Evolutionary conservation across 2,888 invertebrate genomes (phyloP), one percentile per base, ranked within the genome.

Genomic region (Sinelater perroti): DNA sequence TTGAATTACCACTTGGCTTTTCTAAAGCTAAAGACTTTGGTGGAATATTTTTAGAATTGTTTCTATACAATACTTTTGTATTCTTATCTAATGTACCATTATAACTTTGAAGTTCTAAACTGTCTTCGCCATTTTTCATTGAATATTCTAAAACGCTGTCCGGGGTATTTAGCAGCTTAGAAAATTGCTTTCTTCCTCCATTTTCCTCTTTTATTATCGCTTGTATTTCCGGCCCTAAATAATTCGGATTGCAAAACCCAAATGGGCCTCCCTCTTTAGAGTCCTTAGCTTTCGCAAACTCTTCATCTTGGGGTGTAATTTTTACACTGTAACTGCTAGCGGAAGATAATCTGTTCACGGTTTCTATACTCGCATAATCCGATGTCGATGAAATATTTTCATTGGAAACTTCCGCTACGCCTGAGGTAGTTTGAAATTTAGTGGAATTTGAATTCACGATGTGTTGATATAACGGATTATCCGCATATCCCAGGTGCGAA

Each of bases 201-300:
- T 47, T 58, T 35, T 66, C 66, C 5, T 69, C 67, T 3, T 58
- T 60, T 11, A 74, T 64, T 20, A 73, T 61, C 1, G 74, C 72
- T 61, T 80, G 78, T 33, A 85, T 82, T 64, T 88, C 88, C 3
- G 88, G 83, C 0, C 88, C 88, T 64, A 89, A 75, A 71, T 90
- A 90, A 74, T 90, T 89, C 2, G 90, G 90, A 75, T 90, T 90
- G 70, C 87, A 87, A 75, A 90, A 90, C 1, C 89, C 88, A 53
- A 85, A 84, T 4, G 83, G 82, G 80, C 14, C 75, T 71, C 62
- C 74, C 69, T 54, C 70, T 68, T 67, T 74, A 65, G 36, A 70
- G 53, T 72, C 65, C 47, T 67, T 74, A 18, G 67, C 50, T 30
- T 70, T 72, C 20, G 36, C 44, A 26, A 24, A 63, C 42, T 78